Conservation (phyloP, 2,888 invertebrate genomes). For the Operophtera brumata region DNA sequence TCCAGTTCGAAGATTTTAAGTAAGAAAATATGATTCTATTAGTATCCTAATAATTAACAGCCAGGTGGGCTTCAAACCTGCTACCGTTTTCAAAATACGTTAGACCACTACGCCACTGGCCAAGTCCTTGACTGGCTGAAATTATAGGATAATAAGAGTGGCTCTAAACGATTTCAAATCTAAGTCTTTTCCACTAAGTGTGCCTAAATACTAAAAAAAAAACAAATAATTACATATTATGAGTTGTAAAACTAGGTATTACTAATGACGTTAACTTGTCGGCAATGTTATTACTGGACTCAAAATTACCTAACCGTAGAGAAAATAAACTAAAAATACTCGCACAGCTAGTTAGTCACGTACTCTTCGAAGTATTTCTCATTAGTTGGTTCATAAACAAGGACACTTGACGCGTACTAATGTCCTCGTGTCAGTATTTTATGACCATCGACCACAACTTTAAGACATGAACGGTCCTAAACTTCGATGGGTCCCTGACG, state of each 20-base stretch:
- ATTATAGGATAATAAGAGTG: too few species aligned
- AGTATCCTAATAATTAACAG: too few species aligned
- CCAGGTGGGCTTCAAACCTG: too few species aligned
- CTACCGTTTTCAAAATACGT: too few species aligned
- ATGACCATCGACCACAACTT: conserved; percentile 62
- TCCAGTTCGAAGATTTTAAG: too few species aligned
- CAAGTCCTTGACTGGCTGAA: too few species aligned
- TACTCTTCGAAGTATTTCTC: conserved; percentile 60
- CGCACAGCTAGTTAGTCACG: conserved; percentile 48
- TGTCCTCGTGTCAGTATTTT: conserved; percentile 65
- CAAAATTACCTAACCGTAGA: not conserved
- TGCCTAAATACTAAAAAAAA: too few species aligned
- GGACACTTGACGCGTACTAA: conserved; percentile 70
- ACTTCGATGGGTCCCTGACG: conserved; percentile 44
- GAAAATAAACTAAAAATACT: conserved; percentile 15
- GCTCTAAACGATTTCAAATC: too few species aligned
- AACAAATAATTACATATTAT: not conserved
- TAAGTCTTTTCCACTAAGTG: too few species aligned
- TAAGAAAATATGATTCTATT: too few species aligned
- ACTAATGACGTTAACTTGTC: not conserved
- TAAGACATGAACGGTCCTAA: conserved; percentile 50
- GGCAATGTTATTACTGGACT: conserved; percentile 8
- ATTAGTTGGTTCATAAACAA: conserved; percentile 73
- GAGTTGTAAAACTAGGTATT: not conserved
- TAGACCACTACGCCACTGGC: too few species aligned